Conservation (phyloP, 1,140 invertebrate species). For the Meteorus sp. region DNA sequence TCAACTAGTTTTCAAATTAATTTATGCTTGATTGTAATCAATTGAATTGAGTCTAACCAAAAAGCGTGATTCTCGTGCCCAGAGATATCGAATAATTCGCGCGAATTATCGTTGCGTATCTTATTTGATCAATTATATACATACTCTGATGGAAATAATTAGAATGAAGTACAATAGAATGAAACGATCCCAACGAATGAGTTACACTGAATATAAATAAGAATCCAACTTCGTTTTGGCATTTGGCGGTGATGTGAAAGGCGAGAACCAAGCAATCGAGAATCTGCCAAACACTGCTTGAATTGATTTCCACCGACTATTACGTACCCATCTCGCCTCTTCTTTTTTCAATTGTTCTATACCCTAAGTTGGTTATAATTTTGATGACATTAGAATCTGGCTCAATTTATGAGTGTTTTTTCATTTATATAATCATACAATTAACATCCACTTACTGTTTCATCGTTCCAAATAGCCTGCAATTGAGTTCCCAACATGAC, state of each 20-base stretch:
- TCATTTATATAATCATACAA: not conserved
- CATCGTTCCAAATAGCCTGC: conserved; percentile 98
- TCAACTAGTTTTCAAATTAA: too few species aligned
- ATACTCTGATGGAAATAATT: too few species aligned
- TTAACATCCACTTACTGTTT: conserved; percentile 78
- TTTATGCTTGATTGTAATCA: too few species aligned
- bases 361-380: conserved; percentile 64
- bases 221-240: conserved; percentile 73
- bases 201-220: conserved; percentile 77
- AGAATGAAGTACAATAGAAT: too few species aligned
- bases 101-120: too few species aligned
- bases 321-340: conserved; percentile 86
- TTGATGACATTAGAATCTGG: conserved; percentile 20
- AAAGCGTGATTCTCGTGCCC: too few species aligned
- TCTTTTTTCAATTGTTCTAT: conserved; percentile 96
- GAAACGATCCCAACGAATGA: too few species aligned
- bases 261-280: conserved; percentile 91
- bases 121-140: too few species aligned
- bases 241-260: conserved; percentile 80
- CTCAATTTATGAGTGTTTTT: not conserved
- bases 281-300: conserved; percentile 94
- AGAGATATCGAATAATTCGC: too few species aligned
- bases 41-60: too few species aligned
- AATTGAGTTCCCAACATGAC: conserved; percentile 97
- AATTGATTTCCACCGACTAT: conserved; percentile 90